Percentiles rank a stretch among this genome's conserved stretches.
Conservation (phyloP, 2,888 invertebrate genomes). For the Chironomus tentans region DNA sequence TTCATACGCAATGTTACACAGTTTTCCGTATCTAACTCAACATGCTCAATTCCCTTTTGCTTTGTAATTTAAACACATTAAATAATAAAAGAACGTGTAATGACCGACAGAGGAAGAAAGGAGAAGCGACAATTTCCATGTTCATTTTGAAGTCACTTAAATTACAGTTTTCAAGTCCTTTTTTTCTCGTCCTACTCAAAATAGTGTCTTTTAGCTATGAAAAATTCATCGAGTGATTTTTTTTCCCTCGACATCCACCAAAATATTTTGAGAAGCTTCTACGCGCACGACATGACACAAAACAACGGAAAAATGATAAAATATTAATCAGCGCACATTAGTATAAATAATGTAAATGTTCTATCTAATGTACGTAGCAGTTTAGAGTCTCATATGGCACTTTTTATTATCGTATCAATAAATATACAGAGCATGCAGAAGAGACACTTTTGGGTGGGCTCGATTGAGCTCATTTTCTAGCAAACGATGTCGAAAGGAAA, state of each 20-base stretch:
- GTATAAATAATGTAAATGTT: slow-evolving; percentile 7
- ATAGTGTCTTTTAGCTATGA: background rate
- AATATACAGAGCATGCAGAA: background rate
- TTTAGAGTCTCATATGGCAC: background rate
- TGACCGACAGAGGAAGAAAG: too few species aligned
- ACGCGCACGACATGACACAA: slow-evolving; percentile 2
- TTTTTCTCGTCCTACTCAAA: background rate
- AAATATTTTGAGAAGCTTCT: slow-evolving; percentile 12
- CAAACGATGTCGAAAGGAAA: background rate
- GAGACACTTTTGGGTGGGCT: background rate
- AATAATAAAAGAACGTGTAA: too few species aligned
- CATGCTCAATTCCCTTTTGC: too few species aligned
- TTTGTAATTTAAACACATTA: too few species aligned
- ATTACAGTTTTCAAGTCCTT: background rate
- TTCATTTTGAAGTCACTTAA: background rate
- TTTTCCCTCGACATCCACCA: background rate
- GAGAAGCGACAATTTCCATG: too few species aligned
- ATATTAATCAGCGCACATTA: slow-evolving; percentile 19
- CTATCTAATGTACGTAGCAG: background rate
- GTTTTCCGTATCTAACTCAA: too few species aligned
- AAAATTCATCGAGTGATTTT: slow-evolving; percentile 17
- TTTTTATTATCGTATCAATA: background rate
- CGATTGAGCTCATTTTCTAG: background rate
- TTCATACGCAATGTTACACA: too few species aligned
- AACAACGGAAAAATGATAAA: slow-evolving; percentile 5